Base-by-base conservation (phyloP, 2,113 vertebrate species). In the Eurypyga helias region DNA sequence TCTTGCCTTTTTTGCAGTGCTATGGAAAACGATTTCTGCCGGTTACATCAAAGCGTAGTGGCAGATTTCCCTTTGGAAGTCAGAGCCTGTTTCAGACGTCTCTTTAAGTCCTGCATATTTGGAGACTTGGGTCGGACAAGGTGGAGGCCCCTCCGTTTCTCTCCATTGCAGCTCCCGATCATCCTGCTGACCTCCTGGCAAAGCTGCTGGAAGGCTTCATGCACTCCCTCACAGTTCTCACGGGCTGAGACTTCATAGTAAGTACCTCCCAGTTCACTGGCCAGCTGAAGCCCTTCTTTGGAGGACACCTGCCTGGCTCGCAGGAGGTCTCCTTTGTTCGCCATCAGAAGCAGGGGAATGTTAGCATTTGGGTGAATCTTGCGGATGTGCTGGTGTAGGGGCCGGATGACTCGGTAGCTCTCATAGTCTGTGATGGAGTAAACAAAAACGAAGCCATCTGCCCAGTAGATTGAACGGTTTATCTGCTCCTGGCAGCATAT, bases 71-170 rank as follows among this genome's bases (percentile, higher is more conserved):
- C 99, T 96, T 99, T 99, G 64, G 99, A 99, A 65, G 98, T 99
- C 49, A 99, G 98, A 46, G 99, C 99, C 97, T 99, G 99, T 73
- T 99, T 98, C 97, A 99, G 98, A 13, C 99, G 98, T 95, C 99
- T 98, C 97, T 99, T 99, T 86, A 99, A 88, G 96, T 99, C 99
- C 93, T 99, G 99, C 99, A 99, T 99, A 95, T 99, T 99, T 48
- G 99, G 99, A 19, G 99, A 99, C 60, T 99, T 99, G 82, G 99
- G 99, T 28, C 99, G 95, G n/a, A 98, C 98, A 8, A 99, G 98
- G 91, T 99, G 99, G 29, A 99, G 98, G 8, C 99, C 99, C 41
- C 98, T 98, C n/a, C 99, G 97, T 67, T 99, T 99, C 98, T 99
- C 99, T 1, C 99, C 99, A 1, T 99, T 99, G 38, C 98, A 98